Evolutionary conservation across 1,140 invertebrate species (phyloP).

Genomic region (Rhyzopertha dominica): DNA sequence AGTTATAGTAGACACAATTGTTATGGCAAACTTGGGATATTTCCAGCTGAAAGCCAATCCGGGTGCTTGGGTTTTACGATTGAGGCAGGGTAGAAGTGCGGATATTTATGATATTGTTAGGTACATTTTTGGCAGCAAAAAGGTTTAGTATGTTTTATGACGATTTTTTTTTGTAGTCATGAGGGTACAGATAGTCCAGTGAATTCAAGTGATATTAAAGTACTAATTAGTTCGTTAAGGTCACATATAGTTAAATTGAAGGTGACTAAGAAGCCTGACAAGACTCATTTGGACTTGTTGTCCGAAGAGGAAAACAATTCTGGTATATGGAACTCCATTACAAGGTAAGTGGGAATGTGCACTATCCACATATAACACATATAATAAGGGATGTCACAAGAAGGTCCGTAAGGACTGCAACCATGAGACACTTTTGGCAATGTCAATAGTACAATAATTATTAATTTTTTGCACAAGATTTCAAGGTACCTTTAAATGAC

Average conservation of each 20-base stretch:
- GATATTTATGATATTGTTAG: conserved; percentile 89
- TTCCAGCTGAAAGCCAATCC: conserved; percentile 98
- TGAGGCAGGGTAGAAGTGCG: conserved; percentile 85
- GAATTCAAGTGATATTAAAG: conserved; percentile 68
- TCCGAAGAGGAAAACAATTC: conserved; percentile 67
- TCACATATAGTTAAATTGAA: conserved; percentile 88
- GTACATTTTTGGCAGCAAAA: conserved; percentile 38
- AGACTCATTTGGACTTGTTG: conserved; percentile 77
- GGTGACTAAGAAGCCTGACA: conserved; percentile 86
- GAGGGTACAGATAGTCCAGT: conserved; percentile 68
- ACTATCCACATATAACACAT: too few species aligned
- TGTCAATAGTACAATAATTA: too few species aligned
- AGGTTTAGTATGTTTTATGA: conserved; percentile 5
- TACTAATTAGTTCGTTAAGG: conserved; percentile 82
- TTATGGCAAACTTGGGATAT: conserved; percentile 99
- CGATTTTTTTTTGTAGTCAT: conserved; percentile 51
- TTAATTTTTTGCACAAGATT: too few species aligned
- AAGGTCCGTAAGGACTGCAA: too few species aligned
- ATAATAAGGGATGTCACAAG: too few species aligned
- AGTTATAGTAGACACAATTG: conserved; percentile 90
- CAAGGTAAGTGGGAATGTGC: too few species aligned
- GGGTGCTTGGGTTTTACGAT: conserved; percentile 84
- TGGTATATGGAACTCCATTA: conserved; percentile 92
- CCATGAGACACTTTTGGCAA: too few species aligned
- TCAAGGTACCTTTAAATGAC: too few species aligned